Conservation (phyloP, 2,113 vertebrate genomes). For the Nicator chloris region DNA sequence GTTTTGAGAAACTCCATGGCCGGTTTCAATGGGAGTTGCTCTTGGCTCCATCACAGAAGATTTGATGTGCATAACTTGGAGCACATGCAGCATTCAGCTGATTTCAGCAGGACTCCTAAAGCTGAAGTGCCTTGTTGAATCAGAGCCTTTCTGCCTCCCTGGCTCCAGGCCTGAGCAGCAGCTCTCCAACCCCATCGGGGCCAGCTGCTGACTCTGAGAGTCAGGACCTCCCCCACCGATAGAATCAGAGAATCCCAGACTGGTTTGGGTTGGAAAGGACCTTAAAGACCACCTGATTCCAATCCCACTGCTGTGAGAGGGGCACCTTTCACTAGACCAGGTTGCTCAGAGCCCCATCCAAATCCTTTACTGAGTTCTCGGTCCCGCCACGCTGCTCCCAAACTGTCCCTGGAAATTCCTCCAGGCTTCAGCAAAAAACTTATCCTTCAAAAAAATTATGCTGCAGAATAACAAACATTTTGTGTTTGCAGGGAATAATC, state of each 20-base stretch:
- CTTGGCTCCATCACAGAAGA: background rate
- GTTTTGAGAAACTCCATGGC: background rate
- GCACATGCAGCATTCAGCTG: background rate
- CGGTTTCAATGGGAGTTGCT: background rate
- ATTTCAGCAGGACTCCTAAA: background rate
- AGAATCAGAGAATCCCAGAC: background rate
- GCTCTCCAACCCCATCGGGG: background rate
- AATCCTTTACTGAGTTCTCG: background rate
- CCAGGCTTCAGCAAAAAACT: background rate
- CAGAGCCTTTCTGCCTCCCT: background rate
- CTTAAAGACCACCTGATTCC: background rate
- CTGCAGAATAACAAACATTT: background rate
- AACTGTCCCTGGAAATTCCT: background rate
- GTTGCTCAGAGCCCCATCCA: background rate
- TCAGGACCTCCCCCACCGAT: background rate
- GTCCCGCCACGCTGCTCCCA: background rate
- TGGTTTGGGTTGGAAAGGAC: background rate
- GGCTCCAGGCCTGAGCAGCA: background rate
- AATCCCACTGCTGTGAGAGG: background rate
- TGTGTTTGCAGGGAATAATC: background rate
- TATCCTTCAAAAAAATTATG: background rate
- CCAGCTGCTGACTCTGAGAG: background rate
- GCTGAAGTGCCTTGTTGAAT: slow-evolving; percentile 36
- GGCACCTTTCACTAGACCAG: background rate
- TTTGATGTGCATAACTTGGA: background rate